phyloP scores from a whole-genome alignment of 2,113 vertebrate genomes.

The Sinosuthora webbiana region DNA sequence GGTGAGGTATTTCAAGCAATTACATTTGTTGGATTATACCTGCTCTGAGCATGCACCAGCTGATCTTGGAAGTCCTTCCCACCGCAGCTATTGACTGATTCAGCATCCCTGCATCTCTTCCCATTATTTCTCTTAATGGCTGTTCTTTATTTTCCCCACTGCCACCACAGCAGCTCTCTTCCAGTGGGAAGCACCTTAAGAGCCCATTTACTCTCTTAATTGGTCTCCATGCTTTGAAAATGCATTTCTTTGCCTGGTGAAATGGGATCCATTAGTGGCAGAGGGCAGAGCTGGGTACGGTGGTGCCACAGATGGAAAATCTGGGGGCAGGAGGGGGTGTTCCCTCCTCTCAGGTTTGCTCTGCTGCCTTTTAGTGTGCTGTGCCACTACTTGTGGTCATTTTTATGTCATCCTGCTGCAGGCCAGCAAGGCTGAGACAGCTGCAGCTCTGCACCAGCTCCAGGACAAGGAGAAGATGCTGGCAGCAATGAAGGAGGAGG shows the following conservation, averaged over 20 bases:
- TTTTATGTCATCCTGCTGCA: constrained; percentile 48
- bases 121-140: background rate
- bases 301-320: background rate
- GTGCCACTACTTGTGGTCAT: background rate
- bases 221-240: background rate
- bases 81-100: background rate
- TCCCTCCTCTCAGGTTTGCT: background rate
- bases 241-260: background rate
- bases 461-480: constrained; percentile 90
- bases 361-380: background rate
- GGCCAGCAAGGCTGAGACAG: constrained; percentile 81
- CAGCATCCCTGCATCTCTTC: background rate
- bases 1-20: background rate
- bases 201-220: constrained; percentile 40
- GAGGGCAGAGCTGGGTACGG: background rate
- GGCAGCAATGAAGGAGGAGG: constrained; percentile 84
- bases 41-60: background rate
- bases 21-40: background rate
- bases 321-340: background rate
- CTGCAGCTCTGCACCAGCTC: constrained; percentile 78
- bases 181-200: background rate
- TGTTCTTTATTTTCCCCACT: background rate
- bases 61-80: background rate
- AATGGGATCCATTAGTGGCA: background rate
- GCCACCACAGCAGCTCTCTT: background rate